Evolutionary conservation across 2,888 invertebrate genomes (phyloP), one percentile per base, ranked within the genome.

Genomic region (Sarcophaga variegata): DNA sequence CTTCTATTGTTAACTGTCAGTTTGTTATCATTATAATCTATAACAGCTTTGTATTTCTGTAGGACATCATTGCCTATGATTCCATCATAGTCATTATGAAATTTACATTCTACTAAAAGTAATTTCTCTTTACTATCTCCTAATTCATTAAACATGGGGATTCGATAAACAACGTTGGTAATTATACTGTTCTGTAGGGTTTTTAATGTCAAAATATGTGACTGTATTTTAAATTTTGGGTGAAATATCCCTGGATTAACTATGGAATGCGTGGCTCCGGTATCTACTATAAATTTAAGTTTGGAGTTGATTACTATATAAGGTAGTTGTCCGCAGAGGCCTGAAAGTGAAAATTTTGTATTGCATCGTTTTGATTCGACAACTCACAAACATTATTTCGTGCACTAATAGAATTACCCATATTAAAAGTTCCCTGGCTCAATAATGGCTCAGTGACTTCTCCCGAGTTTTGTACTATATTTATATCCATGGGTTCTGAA

Each of bases 41-140:
- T 20, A 45, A 66, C 45, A 10, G 72, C 71, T 45, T 59, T 74
- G n/a, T 74, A 74, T 20, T 5, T 45, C 4, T 20, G 45, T n/a
- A 81, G 8, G 12, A 81, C n/a, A 60, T 81, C 81, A n/a, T 74
- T 81, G 2, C 80, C 72, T 66, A 80, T 66, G 59, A 80, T 70
- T 54, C 72, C 80, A 60, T 67, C 67, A 37, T 59, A 80, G 8
- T 60, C n/a, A 25, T 74, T 17, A 22, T 72, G 80, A 37, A 81
- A 81, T 69, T 69, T 63, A 37, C 69, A 80, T 45, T 80, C 83
- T 12, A 80, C 70, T 49, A 78, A 49, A n/a, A 54, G 71, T 12
- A 76, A 90, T 89, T 59, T 90, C 4, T 80, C 70, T 22, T 20
- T 20, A 20, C 20, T 20, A 20, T 20, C 20, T 20, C 20, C 20